These are phyloP conservation scores for Andrena chrysosceles DNA, from an alignment of 2,888 invertebrate genomes.

Conservation along the genomic window DNA sequence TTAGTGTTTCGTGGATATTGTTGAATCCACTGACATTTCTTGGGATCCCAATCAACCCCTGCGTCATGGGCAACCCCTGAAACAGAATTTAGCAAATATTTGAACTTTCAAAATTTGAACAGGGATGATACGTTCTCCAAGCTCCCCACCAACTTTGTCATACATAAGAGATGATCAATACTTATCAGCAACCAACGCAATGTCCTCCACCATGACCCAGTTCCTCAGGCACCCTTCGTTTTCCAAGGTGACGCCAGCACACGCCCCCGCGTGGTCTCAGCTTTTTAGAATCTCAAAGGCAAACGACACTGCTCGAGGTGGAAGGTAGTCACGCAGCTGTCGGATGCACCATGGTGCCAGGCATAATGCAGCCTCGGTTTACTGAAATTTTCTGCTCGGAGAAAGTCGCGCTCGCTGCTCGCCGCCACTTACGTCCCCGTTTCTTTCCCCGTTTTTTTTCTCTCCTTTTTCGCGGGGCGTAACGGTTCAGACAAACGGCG, in stretches of 20 bases:
- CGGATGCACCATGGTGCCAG: constrained; percentile 40
- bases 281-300: constrained; percentile 43
- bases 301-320: constrained; percentile 50
- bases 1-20: too few relatives aligned
- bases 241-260: constrained; percentile 1
- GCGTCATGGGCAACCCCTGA: too few relatives aligned
- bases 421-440: constrained; percentile 1
- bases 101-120: too few relatives aligned
- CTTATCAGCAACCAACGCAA: background rate
- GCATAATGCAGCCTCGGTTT: constrained; percentile 15
- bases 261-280: background rate
- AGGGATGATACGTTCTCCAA: too few relatives aligned
- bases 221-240: background rate
- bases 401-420: constrained; percentile 4
- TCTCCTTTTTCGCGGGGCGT: too few relatives aligned
- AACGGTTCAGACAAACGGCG: background rate
- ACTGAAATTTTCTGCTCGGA: constrained; percentile 26
- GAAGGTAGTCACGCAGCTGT: constrained; percentile 46
- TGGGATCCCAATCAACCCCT: too few relatives aligned
- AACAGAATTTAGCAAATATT: too few relatives aligned
- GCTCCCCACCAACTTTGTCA: too few relatives aligned
- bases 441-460: too few relatives aligned
- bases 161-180: background rate
- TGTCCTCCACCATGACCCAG: background rate
- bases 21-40: too few relatives aligned